Evolutionary conservation across 2,888 invertebrate species (phyloP).

Genomic region (Nomada fucata): DNA sequence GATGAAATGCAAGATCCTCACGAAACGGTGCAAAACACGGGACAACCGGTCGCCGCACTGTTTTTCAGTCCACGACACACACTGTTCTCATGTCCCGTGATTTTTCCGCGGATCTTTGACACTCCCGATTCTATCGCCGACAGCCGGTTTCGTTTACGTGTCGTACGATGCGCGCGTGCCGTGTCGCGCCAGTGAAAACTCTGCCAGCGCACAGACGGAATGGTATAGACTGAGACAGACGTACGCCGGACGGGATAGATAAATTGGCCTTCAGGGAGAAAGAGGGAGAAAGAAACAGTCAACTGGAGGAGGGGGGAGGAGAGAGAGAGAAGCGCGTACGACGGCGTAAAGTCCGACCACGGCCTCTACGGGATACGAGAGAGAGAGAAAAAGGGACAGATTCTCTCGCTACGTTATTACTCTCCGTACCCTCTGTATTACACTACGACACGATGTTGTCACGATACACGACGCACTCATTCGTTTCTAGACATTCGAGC

Average conservation of each 20-base stretch:
- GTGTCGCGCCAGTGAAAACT: constrained; percentile 70
- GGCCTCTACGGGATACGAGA: constrained; percentile 39
- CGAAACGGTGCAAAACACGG: constrained; percentile 24
- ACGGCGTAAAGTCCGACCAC: constrained; percentile 62
- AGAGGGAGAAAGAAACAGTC: constrained; percentile 52
- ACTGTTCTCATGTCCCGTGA: constrained; percentile 61
- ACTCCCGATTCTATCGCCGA: constrained; percentile 54
- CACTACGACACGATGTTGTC: constrained; percentile 56
- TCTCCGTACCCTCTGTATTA: constrained; percentile 26
- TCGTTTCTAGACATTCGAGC: constrained; percentile 54
- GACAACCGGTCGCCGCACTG: constrained; percentile 54
- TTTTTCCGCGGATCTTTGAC: constrained; percentile 56
- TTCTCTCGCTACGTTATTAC: constrained; percentile 20
- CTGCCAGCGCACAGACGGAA: constrained; percentile 58
- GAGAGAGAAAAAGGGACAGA: constrained; percentile 18
- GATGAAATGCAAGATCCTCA: constrained; percentile 52
- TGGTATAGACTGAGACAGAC: constrained; percentile 51
- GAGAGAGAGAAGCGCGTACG: constrained; percentile 46
- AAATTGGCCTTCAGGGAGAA: constrained; percentile 46
- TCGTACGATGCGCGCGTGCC: constrained; percentile 40
- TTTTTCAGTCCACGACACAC: constrained; percentile 56
- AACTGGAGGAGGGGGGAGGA: constrained; percentile 19
- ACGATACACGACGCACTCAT: constrained; percentile 66
- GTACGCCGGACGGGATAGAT: constrained; percentile 53
- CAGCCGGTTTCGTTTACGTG: constrained; percentile 64